phyloP scores from a whole-genome alignment of 2,888 invertebrate species.

The Tanypteryx hageni region DNA sequence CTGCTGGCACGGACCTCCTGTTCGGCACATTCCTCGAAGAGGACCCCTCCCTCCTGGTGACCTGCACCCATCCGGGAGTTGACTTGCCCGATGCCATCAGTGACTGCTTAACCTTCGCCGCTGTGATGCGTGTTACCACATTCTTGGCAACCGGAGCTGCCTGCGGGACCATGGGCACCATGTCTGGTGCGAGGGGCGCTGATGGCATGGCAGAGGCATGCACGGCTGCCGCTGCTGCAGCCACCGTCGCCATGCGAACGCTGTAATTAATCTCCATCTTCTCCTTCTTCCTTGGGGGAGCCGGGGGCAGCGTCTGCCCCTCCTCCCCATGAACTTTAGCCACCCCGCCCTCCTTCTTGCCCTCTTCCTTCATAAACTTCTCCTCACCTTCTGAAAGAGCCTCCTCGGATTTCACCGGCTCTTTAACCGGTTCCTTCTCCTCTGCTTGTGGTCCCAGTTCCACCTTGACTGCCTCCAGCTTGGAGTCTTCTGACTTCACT shows the following conservation, averaged over 20 bases:
- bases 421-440: too few relatives aligned
- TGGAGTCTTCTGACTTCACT: constrained; percentile 75
- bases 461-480: constrained; percentile 70
- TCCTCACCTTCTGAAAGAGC: neutral
- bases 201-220: constrained; percentile 71
- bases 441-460: too few relatives aligned
- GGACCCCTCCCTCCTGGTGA: constrained; percentile 26
- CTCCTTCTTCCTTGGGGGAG: constrained; percentile 76
- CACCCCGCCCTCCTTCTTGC: neutral
- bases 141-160: too few relatives aligned
- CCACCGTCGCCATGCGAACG: constrained; percentile 72
- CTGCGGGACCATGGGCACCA: too few relatives aligned
- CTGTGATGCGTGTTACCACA: too few relatives aligned
- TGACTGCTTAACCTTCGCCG: neutral
- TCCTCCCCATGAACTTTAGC: neutral
- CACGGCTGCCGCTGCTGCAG: constrained; percentile 71
- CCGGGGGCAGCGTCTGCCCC: neutral
- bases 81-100: neutral
- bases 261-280: constrained; percentile 76
- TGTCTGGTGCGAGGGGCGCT: too few relatives aligned
- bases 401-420: neutral
- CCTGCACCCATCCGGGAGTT: constrained; percentile 6
- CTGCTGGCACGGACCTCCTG: constrained; percentile 70
- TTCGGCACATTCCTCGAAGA: constrained; percentile 59
- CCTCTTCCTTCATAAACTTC: neutral